phyloP scores from a whole-genome alignment of 2,888 invertebrate genomes.

The Sarcophaga variegata region DNA sequence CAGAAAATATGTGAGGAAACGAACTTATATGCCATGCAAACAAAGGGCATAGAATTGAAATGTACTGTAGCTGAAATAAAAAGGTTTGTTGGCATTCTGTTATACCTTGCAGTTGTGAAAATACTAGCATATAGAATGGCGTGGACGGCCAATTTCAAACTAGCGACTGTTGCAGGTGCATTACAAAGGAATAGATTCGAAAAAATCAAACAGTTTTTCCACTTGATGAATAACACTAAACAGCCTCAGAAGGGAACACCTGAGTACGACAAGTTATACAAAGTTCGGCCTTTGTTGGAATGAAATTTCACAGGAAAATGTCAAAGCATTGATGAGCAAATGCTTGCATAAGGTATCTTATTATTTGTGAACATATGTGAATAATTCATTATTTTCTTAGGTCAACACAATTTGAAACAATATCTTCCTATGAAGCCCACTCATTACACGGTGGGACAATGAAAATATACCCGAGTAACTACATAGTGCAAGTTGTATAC shows the following conservation, averaged over 20 bases:
- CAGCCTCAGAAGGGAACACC: not conserved
- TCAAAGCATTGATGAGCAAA: slow-evolving; percentile 43
- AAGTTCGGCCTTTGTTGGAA: not conserved
- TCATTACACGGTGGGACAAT: too few species aligned
- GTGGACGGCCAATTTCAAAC: slow-evolving; percentile 20
- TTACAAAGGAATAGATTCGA: slow-evolving; percentile 25
- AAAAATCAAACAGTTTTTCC: slow-evolving; percentile 27
- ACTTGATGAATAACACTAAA: not conserved
- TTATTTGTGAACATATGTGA: too few species aligned
- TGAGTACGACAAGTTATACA: slow-evolving; percentile 9
- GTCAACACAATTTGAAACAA: too few species aligned
- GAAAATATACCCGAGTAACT: too few species aligned
- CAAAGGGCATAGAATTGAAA: slow-evolving; percentile 38
- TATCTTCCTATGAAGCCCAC: too few species aligned
- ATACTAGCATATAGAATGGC: slow-evolving; percentile 29
- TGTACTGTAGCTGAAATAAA: slow-evolving; percentile 31
- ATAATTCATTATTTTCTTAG: too few species aligned
- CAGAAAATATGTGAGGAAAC: slow-evolving; percentile 39
- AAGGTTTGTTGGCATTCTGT: slow-evolving; percentile 29
- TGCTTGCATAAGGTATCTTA: slow-evolving; percentile 21
- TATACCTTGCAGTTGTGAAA: slow-evolving; percentile 32
- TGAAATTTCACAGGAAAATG: slow-evolving; percentile 33
- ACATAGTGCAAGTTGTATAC: too few species aligned
- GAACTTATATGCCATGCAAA: slow-evolving; percentile 20
- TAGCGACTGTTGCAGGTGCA: slow-evolving; percentile 29